Evolutionary conservation across 30 jellyfish, hydroid and myxozoan species (phyloP).

Genomic region (Pelagia noctiluca): DNA sequence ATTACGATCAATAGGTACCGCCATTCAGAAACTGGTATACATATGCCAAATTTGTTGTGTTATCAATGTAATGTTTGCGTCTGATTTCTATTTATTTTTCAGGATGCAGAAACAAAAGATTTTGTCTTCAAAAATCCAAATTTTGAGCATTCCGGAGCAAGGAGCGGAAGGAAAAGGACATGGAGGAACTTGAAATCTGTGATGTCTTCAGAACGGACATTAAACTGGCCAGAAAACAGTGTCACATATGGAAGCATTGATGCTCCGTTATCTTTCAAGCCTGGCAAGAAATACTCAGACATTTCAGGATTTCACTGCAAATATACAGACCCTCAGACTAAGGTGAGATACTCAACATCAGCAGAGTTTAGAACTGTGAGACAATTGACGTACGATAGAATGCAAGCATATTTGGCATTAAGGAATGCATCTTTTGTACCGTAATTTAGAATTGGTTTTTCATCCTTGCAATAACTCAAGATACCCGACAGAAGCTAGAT

Average conservation of each 20-base stretch:
- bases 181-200: conserved; percentile 86
- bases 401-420: conserved; percentile 88
- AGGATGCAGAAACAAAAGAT: conserved; percentile 47
- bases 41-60: too few species aligned
- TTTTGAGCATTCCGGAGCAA: conserved; percentile 77
- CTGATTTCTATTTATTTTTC: not conserved
- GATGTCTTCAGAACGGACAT: conserved; percentile 74
- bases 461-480: too few species aligned
- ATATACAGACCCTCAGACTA: conserved; percentile 93
- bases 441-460: not conserved
- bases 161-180: conserved; percentile 84
- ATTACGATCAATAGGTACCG: too few species aligned
- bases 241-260: conserved; percentile 81
- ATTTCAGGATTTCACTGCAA: conserved; percentile 90
- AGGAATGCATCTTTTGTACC: conserved; percentile 83
- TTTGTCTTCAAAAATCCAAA: conserved; percentile 58
- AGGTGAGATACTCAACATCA: conserved; percentile 72
- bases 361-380: conserved; percentile 77
- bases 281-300: conserved; percentile 93
- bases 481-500: too few species aligned
- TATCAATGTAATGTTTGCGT: too few species aligned
- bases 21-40: too few species aligned
- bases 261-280: conserved; percentile 95
- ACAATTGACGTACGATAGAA: conserved; percentile 88
- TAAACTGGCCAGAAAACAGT: conserved; percentile 70